Conservation (phyloP, 2,888 invertebrate species). For the Syrista parreyssii region DNA sequence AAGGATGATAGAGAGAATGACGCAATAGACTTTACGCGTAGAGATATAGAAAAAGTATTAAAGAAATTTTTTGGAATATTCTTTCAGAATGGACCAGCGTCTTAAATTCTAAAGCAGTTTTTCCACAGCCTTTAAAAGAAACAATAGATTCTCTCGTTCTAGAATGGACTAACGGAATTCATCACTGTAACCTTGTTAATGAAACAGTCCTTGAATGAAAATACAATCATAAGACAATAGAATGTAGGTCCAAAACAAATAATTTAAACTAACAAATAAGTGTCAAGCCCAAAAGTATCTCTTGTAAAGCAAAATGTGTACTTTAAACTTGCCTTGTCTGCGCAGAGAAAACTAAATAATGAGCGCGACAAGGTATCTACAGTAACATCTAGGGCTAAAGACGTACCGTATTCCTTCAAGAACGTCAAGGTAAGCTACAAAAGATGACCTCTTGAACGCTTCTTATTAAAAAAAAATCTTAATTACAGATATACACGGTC, state of each 20-base stretch:
- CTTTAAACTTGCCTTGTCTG: constrained; percentile 22
- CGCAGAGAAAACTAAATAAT: constrained; percentile 29
- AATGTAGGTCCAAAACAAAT: background rate
- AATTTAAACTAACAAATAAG: background rate
- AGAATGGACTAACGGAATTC: background rate
- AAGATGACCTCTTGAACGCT: background rate
- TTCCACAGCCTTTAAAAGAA: background rate
- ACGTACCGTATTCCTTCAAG: background rate
- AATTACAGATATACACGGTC: background rate
- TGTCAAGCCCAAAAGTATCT: background rate
- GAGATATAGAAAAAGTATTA: background rate
- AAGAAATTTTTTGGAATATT: background rate
- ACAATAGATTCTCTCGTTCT: background rate
- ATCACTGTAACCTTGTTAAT: background rate
- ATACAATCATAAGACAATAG: no score
- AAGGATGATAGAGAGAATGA: background rate
- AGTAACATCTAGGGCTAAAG: background rate
- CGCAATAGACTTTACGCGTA: background rate
- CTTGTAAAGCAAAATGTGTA: constrained; percentile 10
- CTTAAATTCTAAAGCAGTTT: background rate
- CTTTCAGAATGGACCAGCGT: background rate
- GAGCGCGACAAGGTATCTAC: constrained; percentile 9
- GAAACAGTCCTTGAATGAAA: no score
- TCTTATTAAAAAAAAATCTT: background rate
- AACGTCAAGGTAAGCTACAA: background rate